A percentile compares a stretch with the other conserved stretches of the same genome.
Conservation (phyloP, 2,888 invertebrate species). For the Maniola hyperantus region DNA sequence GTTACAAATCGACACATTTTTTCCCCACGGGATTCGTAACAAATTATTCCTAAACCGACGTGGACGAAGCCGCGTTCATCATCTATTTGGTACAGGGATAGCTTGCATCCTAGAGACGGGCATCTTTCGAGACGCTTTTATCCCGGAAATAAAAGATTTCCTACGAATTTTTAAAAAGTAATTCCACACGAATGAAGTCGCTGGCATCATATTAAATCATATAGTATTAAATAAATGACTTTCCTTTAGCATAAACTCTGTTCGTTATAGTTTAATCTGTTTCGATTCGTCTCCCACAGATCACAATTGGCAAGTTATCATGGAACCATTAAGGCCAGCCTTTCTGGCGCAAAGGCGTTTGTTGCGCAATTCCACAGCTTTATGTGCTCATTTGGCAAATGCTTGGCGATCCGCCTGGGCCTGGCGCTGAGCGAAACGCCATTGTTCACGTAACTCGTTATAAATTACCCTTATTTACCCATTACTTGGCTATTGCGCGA, state of each 20-base stretch:
- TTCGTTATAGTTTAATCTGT: neutral
- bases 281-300: slow-evolving; percentile 6
- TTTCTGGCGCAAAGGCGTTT: slow-evolving; percentile 10
- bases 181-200: too few relatives aligned
- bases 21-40: too few relatives aligned
- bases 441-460: slow-evolving; percentile 1
- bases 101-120: too few relatives aligned
- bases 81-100: too few relatives aligned
- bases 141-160: too few relatives aligned
- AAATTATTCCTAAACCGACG: too few relatives aligned
- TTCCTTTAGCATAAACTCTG: neutral
- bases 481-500: slow-evolving; percentile 10
- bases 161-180: too few relatives aligned
- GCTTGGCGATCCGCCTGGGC: neutral
- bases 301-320: slow-evolving; percentile 9
- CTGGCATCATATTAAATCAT: too few relatives aligned
- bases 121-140: too few relatives aligned
- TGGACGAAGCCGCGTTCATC: too few relatives aligned
- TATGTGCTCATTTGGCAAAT: slow-evolving; percentile 16
- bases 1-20: too few relatives aligned
- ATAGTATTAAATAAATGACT: neutral
- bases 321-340: slow-evolving; percentile 8
- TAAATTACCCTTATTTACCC: slow-evolving; percentile 17
- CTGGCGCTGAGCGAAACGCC: slow-evolving; percentile 7
- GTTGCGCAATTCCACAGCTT: slow-evolving; percentile 6